Percentiles rank a stretch among this genome's conserved stretches.
These are phyloP conservation scores for Zeugodacus cucurbitae DNA, from an alignment of 1,140 invertebrate species.

Conservation along the genomic window DNA sequence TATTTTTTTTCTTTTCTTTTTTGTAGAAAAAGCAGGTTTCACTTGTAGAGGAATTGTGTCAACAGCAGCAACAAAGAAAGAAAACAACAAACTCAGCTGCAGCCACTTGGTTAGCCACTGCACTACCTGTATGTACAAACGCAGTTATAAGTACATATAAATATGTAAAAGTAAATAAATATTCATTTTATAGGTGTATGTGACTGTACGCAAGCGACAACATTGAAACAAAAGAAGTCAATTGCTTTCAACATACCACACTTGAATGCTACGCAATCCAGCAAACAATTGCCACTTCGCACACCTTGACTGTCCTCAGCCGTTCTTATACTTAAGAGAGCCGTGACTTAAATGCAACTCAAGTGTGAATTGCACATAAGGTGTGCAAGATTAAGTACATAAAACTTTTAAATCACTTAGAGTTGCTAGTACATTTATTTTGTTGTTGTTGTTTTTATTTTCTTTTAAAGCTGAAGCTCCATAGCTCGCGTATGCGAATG, in stretches of 20 bases:
- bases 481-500: too few relatives aligned
- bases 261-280: neutral
- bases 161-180: neutral
- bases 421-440: too few relatives aligned
- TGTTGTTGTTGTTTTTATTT: too few relatives aligned
- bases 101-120: neutral
- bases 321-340: neutral
- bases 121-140: neutral
- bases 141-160: neutral
- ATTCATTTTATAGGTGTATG: neutral
- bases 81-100: neutral
- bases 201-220: neutral
- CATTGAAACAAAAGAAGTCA: constrained; percentile 15
- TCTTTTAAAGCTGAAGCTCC: too few relatives aligned
- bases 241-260: constrained; percentile 7
- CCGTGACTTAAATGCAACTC: neutral
- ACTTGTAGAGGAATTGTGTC: constrained; percentile 4
- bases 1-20: neutral
- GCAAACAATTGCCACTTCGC: neutral
- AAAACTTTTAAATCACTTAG: neutral
- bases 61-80: neutral
- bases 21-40: neutral
- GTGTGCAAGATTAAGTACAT: neutral
- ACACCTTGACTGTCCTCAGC: neutral
- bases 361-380: neutral